phyloP scores from a whole-genome alignment of 2,113 vertebrate genomes.

The Nipponia nippon region DNA sequence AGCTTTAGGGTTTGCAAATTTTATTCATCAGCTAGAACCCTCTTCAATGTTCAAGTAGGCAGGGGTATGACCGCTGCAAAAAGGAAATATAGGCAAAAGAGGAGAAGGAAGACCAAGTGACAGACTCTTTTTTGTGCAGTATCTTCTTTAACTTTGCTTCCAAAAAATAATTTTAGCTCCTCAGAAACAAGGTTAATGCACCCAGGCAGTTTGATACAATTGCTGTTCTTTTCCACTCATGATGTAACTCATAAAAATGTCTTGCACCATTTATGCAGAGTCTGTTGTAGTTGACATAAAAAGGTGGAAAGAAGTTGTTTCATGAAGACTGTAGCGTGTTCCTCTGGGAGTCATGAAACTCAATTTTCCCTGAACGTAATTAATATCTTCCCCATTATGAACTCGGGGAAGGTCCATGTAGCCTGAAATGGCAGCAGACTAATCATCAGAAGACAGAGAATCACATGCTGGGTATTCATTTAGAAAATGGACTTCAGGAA shows the following conservation, averaged over 20 bases:
- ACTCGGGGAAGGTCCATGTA: neutral
- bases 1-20: neutral
- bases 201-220: neutral
- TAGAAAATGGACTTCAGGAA: conserved; percentile 12
- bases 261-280: conserved; percentile 33
- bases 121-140: neutral
- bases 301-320: conserved; percentile 38
- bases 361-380: conserved; percentile 36
- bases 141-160: neutral
- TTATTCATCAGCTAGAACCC: neutral
- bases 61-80: neutral
- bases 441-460: neutral
- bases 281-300: conserved; percentile 38
- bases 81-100: neutral
- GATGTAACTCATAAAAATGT: conserved; percentile 39
- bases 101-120: neutral
- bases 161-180: neutral
- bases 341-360: conserved; percentile 18
- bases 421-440: neutral
- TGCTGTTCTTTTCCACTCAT: neutral
- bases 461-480: neutral
- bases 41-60: neutral
- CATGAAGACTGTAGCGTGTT: neutral
- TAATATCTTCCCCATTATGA: conserved; percentile 45
- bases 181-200: conserved; percentile 30